Evolutionary conservation across 2,888 invertebrate species (phyloP).

Genomic region (Microplitis manilae): DNA sequence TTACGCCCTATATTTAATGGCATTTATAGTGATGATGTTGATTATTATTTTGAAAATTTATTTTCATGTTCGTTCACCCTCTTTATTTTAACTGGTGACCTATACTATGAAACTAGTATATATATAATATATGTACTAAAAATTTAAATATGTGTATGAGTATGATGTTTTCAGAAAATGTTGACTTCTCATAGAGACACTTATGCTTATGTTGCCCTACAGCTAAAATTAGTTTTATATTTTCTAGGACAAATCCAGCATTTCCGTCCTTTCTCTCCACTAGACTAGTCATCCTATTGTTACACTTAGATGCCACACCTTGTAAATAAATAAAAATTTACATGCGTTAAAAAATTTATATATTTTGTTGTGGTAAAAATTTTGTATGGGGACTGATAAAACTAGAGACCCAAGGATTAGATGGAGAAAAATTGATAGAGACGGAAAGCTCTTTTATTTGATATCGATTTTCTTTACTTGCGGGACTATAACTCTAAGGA

Average conservation of each 20-base stretch:
- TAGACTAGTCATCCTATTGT: neutral
- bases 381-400: too few relatives aligned
- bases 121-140: slow-evolving; percentile 1
- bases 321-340: neutral
- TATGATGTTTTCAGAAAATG: slow-evolving; percentile 31
- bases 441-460: neutral
- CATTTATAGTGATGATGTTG: neutral
- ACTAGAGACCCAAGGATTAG: neutral
- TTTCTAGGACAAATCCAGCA: slow-evolving; percentile 38
- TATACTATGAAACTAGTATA: neutral
- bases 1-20: slow-evolving; percentile 30
- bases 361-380: too few relatives aligned
- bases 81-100: neutral
- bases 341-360: too few relatives aligned
- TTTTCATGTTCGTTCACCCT: neutral
- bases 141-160: neutral
- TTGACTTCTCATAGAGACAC: slow-evolving; percentile 24
- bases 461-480: slow-evolving; percentile 19
- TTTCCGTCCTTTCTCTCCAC: slow-evolving; percentile 29
- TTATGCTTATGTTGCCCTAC: slow-evolving; percentile 22
- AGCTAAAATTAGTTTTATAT: slow-evolving; percentile 45
- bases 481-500: neutral
- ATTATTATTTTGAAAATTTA: slow-evolving; percentile 5
- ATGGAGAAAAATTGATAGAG: neutral
- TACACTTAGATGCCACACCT: slow-evolving; percentile 36